A percentile compares a stretch with the other conserved stretches of the same genome.
phyloP scores from a whole-genome alignment of 1,140 invertebrate genomes.

The Nomia melanderi region DNA sequence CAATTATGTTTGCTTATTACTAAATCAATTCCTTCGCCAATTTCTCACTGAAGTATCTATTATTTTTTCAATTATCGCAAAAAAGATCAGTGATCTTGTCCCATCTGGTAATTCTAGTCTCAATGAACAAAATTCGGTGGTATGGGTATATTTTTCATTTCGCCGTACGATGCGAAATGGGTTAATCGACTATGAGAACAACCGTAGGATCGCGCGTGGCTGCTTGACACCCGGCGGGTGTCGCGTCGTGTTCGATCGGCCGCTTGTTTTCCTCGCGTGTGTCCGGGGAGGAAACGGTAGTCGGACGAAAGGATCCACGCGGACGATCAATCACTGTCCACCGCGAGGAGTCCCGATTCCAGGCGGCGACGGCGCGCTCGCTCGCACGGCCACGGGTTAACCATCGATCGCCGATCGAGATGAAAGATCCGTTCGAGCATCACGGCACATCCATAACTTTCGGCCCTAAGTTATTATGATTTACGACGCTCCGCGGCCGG shows the following conservation, averaged over 20 bases:
- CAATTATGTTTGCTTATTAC: no score
- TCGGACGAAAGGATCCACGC: conserved; percentile 33
- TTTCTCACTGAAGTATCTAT: no score
- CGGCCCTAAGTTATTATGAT: conserved; percentile 59
- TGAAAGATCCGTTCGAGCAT: conserved; percentile 64
- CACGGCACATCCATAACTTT: conserved; percentile 59
- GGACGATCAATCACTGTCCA: conserved; percentile 63
- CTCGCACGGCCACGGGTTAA: conserved; percentile 25
- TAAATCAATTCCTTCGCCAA: no score
- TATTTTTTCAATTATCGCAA: no score
- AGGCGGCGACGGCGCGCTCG: neutral
- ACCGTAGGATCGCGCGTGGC: conserved; percentile 37
- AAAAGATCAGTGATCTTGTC: no score
- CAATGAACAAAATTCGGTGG: no score
- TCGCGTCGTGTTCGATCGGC: conserved; percentile 53
- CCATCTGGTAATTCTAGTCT: no score
- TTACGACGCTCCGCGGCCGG: conserved; percentile 51
- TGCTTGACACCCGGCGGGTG: conserved; percentile 52
- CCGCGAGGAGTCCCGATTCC: conserved; percentile 53
- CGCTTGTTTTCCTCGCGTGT: conserved; percentile 52
- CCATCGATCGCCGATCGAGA: conserved; percentile 51
- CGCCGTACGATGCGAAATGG: no score
- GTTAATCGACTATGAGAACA: conserved; percentile 10
- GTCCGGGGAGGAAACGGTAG: conserved; percentile 39
- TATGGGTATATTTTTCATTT: no score